Evolutionary conservation across 2,888 invertebrate species (phyloP), one percentile per base, ranked within the genome.

Genomic region (Drosophila mimica): DNA sequence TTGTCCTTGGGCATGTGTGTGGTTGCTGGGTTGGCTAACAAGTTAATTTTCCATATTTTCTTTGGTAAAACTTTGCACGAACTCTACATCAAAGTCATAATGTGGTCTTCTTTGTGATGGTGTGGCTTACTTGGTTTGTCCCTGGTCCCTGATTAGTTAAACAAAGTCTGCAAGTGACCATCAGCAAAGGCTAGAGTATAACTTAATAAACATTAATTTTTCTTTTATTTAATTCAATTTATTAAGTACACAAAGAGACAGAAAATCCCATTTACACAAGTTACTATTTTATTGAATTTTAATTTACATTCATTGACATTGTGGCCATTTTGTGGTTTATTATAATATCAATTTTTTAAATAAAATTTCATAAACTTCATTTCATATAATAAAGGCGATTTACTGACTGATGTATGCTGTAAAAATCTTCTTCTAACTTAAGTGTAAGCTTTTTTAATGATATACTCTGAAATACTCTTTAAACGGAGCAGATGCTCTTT

Each of bases 41-140:
- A 88, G 87, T 88, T 88, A 90, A 90, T 88, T 88, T 88, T 84
- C 82, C 89, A 86, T 86, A 86, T 88, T 88, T 88, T 88, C 87
- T 88, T 88, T 90, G 70, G 63, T 34, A 73, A 88, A 88, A 85
- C 86, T 89, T 89, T 83, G 53, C 54, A 53, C 57, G 58, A 78
- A 71, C 59, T 82, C 68, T 51, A 51, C 74, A 77, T 83, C 86
- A 72, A 75, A 84, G 76, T 74, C 79, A 74, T 79, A 79, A 78
- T 75, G 83, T 68, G 81, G 76, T 76, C 46, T 57, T 74, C 70
- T 69, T 71, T 72, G 70, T 65, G 56, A 49, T 68, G 59, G 33
- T 80, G 81, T 53, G 78, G 81, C 67, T 67, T 60, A 30, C 57
- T 66, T 57, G 56, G 65, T 31, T 31, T 53, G 25, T 56, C n/a